A percentile compares a stretch with the other conserved stretches of the same genome.
phyloP scores from a whole-genome alignment of 1,140 invertebrate species.

The Heliconius eleuchia region DNA sequence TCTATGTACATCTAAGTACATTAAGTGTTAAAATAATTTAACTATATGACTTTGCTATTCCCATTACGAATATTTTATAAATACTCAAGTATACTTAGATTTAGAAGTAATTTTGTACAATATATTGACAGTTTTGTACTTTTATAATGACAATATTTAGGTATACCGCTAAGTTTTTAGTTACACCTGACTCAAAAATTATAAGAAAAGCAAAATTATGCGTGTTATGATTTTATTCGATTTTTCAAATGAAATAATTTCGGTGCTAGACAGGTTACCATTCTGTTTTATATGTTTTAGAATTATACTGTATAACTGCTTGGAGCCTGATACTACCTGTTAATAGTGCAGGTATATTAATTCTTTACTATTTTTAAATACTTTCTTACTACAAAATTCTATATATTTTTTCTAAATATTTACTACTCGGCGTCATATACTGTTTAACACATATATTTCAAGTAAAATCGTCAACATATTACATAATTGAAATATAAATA shows the following conservation, averaged over 20 bases:
- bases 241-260: constrained; percentile 53
- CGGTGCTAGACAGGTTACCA: constrained; percentile 74
- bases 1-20: constrained; percentile 6
- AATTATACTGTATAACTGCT: constrained; percentile 22
- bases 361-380: not conserved
- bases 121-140: constrained; percentile 39
- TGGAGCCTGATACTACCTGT: not conserved
- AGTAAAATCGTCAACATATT: constrained; percentile 30
- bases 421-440: not conserved
- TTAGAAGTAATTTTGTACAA: constrained; percentile 46
- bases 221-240: not conserved
- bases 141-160: constrained; percentile 39
- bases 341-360: not conserved
- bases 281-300: constrained; percentile 46
- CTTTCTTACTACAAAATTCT: not conserved
- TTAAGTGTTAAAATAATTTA: constrained; percentile 34
- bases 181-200: constrained; percentile 10
- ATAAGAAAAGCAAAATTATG: not conserved
- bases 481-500: constrained; percentile 17
- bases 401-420: not conserved
- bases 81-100: constrained; percentile 53
- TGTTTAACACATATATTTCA: not conserved
- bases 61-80: constrained; percentile 43
- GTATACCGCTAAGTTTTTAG: constrained; percentile 7
- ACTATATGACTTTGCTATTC: constrained; percentile 31